These are phyloP conservation scores for Ferrisia virgata DNA, from an alignment of 2,888 invertebrate species.

Conservation along the genomic window DNA sequence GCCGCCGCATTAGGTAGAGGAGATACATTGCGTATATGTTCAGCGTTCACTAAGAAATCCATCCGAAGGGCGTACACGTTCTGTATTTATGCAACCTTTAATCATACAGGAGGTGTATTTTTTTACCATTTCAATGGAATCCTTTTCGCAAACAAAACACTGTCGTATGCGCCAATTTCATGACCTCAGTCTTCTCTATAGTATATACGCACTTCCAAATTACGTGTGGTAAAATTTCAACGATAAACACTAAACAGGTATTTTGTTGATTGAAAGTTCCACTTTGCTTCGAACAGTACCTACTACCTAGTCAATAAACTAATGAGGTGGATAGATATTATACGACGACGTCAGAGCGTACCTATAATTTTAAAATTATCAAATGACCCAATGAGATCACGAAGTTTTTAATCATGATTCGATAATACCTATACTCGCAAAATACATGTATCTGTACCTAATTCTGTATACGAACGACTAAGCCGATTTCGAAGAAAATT, in stretches of 20 bases:
- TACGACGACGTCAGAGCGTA: background rate
- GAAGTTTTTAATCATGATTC: background rate
- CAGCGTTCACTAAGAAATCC: background rate
- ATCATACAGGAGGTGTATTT: background rate
- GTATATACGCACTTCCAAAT: background rate
- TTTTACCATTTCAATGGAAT: background rate
- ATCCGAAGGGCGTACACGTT: conserved; percentile 16
- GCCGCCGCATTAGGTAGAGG: too few species aligned
- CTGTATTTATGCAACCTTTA: conserved; percentile 13
- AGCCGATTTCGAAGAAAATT: background rate
- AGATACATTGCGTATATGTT: background rate
- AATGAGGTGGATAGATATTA: background rate
- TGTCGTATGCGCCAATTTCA: background rate
- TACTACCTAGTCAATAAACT: background rate
- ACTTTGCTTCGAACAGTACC: background rate
- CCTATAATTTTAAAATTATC: background rate
- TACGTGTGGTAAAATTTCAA: background rate
- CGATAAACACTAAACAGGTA: background rate
- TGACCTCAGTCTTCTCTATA: background rate
- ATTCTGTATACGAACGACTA: background rate
- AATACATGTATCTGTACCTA: too few species aligned
- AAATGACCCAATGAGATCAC: background rate
- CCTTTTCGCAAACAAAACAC: conserved; percentile 22
- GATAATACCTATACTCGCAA: too few species aligned
- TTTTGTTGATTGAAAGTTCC: background rate